These are phyloP conservation scores for Charadrius vociferus DNA, from an alignment of 2,113 vertebrate genomes.

Conservation along the genomic window DNA sequence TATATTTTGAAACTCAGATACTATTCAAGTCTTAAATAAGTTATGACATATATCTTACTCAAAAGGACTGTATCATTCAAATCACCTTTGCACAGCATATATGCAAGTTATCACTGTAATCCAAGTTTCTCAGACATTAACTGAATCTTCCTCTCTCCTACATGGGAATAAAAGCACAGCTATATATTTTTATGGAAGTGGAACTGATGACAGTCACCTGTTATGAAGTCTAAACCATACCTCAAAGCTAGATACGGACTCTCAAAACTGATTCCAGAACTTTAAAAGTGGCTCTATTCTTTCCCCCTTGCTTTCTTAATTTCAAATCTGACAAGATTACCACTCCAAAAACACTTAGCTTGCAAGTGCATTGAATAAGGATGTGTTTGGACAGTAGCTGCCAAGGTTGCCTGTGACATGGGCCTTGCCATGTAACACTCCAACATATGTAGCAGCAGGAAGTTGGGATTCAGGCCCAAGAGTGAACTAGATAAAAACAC, in stretches of 20 bases:
- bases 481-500: not conserved
- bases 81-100: not conserved
- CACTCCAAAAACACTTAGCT: not conserved
- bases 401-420: fast-evolving
- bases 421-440: not conserved
- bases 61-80: not conserved
- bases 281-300: not conserved
- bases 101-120: not conserved
- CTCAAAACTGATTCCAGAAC: not conserved
- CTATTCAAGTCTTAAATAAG: not conserved
- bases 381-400: not conserved
- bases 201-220: not conserved
- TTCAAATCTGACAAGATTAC: not conserved
- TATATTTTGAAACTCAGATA: not conserved
- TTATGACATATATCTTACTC: not conserved
- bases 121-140: not conserved
- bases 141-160: not conserved
- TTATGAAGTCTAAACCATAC: not conserved
- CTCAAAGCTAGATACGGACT: not conserved
- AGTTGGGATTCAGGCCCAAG: not conserved
- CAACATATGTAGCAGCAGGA: not conserved
- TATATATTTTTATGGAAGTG: not conserved
- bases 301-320: not conserved
- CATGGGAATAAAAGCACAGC: not conserved
- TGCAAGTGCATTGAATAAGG: not conserved